phyloP scores from a whole-genome alignment of 2,797 vertebrate genomes.

The Paramormyrops hopkinsi region DNA sequence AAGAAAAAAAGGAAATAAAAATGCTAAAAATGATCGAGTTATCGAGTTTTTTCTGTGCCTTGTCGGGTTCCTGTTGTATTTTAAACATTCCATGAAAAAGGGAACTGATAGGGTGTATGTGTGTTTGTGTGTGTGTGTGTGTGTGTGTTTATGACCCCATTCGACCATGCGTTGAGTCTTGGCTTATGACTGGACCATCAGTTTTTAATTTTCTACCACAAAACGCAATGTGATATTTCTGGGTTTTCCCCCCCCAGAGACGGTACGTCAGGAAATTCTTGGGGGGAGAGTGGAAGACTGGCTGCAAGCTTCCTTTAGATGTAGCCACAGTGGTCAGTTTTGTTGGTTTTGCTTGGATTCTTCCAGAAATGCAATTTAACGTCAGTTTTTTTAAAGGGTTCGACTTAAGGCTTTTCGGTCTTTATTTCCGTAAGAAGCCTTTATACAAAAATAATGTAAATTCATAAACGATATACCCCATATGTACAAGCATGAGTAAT shows the following conservation, averaged over 20 bases:
- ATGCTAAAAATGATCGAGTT: neutral
- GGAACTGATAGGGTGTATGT: neutral
- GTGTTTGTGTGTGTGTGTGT: neutral
- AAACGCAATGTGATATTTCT: neutral
- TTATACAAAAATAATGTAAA: constrained; percentile 70
- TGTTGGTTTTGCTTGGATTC: neutral
- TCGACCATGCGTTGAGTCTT: constrained; percentile 7
- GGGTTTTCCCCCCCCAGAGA: neutral
- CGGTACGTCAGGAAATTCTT: neutral
- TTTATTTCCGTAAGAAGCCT: constrained; percentile 61
- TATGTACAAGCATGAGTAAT: constrained; percentile 50
- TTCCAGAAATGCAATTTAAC: neutral
- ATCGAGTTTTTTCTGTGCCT: neutral
- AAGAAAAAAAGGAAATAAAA: neutral
- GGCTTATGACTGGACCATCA: neutral
- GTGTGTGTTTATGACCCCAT: neutral
- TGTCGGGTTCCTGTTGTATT: neutral
- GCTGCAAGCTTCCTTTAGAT: neutral
- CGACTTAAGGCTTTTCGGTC: neutral
- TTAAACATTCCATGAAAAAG: neutral
- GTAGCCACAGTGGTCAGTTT: neutral
- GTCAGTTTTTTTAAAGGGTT: constrained; percentile 1
- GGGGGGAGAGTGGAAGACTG: neutral
- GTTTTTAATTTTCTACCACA: neutral
- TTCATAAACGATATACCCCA: constrained; percentile 50